phyloP scores from a whole-genome alignment of 2,113 vertebrate species.

The Psophia crepitans region DNA sequence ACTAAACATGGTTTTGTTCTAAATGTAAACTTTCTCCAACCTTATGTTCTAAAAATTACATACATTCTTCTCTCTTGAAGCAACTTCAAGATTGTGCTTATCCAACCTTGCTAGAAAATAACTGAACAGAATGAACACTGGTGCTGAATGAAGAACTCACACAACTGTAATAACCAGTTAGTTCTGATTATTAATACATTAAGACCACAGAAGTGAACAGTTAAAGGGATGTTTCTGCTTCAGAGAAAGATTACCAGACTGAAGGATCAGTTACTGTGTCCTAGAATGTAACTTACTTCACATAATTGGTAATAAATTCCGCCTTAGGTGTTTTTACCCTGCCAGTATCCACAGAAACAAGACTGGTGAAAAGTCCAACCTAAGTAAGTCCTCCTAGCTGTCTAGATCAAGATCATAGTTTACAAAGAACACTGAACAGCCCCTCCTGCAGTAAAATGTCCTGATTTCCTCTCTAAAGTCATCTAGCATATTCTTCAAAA shows the following conservation, averaged over 20 bases:
- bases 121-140: not conserved
- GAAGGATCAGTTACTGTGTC: not conserved
- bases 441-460: not conserved
- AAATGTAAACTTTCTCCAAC: not conserved
- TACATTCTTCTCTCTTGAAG: not conserved
- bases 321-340: not conserved
- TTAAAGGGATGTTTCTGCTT: not conserved
- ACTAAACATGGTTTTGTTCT: not conserved
- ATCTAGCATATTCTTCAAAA: not conserved
- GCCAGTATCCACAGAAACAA: not conserved
- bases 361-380: not conserved
- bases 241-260: not conserved
- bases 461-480: not conserved
- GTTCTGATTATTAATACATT: not conserved
- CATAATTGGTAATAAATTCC: not conserved
- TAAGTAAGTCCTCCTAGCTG: not conserved
- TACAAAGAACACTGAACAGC: not conserved
- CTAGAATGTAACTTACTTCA: not conserved
- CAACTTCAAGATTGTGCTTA: not conserved
- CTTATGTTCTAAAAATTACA: not conserved
- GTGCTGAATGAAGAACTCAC: not conserved
- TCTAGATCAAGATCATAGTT: not conserved
- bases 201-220: not conserved
- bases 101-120: not conserved
- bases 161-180: not conserved